Conservation (phyloP, 2,113 vertebrate species). For the Sardina pilchardus region DNA sequence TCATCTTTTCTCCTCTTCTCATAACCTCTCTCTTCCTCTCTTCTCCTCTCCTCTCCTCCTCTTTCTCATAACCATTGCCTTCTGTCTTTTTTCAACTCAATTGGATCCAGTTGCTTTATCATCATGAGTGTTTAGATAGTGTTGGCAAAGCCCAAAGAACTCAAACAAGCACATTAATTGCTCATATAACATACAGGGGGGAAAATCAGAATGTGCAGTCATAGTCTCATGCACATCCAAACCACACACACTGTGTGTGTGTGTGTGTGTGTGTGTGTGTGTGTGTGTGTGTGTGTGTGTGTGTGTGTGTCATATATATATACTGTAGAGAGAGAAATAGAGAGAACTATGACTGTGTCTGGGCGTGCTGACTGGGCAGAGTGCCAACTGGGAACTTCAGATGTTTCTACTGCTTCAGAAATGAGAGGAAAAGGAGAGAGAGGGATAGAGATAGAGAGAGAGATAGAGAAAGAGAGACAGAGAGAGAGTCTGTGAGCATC, state of each 20-base stretch:
- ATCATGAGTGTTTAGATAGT: conserved; percentile 18
- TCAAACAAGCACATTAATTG: too few species aligned
- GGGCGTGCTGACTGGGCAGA: background rate
- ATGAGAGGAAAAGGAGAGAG: background rate
- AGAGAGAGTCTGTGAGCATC: too few species aligned
- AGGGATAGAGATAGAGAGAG: background rate
- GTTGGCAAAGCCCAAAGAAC: conserved; percentile 15
- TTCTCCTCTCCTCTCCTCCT: too few species aligned
- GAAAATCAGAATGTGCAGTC: background rate
- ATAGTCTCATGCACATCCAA: too few species aligned
- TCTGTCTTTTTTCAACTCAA: background rate
- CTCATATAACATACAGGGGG: too few species aligned
- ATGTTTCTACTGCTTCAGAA: background rate
- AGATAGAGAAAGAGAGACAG: background rate
- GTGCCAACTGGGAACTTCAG: background rate
- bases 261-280: conserved; percentile 19
- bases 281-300: background rate
- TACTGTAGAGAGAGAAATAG: too few species aligned
- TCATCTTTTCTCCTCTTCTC: too few species aligned
- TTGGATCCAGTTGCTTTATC: background rate
- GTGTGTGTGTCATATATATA: too few species aligned
- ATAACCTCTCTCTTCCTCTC: too few species aligned
- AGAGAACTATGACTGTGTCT: background rate
- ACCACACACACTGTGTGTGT: background rate
- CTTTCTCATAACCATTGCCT: background rate